Conservation (phyloP, 2,797 vertebrate genomes). For the Notoglanidium macrostoma region DNA sequence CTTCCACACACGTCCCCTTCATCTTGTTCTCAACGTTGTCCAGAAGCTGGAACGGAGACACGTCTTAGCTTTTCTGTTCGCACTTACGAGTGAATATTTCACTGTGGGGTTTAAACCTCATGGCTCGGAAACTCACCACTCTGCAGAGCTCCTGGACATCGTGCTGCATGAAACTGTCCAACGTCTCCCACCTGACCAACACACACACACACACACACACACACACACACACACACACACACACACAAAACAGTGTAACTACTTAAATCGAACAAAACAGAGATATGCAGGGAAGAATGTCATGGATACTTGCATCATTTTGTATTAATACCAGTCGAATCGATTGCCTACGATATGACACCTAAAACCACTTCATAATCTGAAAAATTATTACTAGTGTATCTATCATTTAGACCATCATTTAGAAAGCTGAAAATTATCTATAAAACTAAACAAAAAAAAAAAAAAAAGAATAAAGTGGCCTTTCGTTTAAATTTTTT, state of each 20-base stretch:
- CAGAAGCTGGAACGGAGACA: constrained; percentile 81
- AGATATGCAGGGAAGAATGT: not conserved
- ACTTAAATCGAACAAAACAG: not conserved
- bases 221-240: not conserved
- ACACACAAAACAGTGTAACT: not conserved
- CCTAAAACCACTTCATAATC: not conserved
- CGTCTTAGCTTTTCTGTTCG: not conserved
- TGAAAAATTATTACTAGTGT: too few relatives aligned
- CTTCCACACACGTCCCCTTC: constrained; percentile 99
- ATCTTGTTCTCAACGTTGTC: constrained; percentile 99
- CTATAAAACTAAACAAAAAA: not conserved
- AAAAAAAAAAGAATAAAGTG: not conserved
- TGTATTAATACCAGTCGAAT: not conserved
- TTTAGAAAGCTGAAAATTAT: not conserved
- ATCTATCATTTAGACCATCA: too few relatives aligned
- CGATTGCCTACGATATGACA: not conserved
- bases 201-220: constrained; percentile 10
- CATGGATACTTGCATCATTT: not conserved
- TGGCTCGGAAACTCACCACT: constrained; percentile 86
- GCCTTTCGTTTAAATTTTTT: not conserved
- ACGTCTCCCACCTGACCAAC: constrained; percentile 90
- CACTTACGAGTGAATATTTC: not conserved
- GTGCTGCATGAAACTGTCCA: constrained; percentile 99
- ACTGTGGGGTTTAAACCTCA: not conserved
- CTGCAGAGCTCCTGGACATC: constrained; percentile 97